Percentiles rank a stretch among this genome's conserved stretches.
Evolutionary conservation across 2,888 invertebrate genomes (phyloP).

Genomic region (Calliscelio sp.): DNA sequence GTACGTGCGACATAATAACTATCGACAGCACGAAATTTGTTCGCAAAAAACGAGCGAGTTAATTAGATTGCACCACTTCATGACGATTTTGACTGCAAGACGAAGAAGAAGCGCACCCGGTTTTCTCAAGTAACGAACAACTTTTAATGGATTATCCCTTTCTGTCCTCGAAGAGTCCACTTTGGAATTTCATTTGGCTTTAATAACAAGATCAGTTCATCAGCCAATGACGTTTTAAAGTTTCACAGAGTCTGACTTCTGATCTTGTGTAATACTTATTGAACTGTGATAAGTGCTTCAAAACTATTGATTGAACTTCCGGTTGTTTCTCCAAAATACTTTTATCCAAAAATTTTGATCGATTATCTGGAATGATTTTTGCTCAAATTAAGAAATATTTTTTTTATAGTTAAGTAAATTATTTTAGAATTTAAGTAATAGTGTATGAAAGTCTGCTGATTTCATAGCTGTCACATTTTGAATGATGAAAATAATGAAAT

Average conservation of each 20-base stretch:
- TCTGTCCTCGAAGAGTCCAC: slow-evolving; percentile 37
- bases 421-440: no score
- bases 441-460: no score
- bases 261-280: slow-evolving; percentile 40
- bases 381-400: no score
- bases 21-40: slow-evolving; percentile 8
- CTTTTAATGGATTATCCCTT: slow-evolving; percentile 67
- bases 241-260: slow-evolving; percentile 53
- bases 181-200: slow-evolving; percentile 54
- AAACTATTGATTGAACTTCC: slow-evolving; percentile 29
- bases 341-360: background rate
- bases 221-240: slow-evolving; percentile 56
- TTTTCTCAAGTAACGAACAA: slow-evolving; percentile 47
- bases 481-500: no score
- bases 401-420: no score
- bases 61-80: slow-evolving; percentile 48
- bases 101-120: slow-evolving; percentile 42
- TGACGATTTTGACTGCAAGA: slow-evolving; percentile 54
- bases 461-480: no score
- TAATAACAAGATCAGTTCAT: slow-evolving; percentile 64
- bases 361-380: no score
- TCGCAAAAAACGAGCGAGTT: slow-evolving; percentile 36
- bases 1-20: slow-evolving; percentile 39
- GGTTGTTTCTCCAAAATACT: background rate
- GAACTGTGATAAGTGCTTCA: slow-evolving; percentile 24